Base-by-base conservation (phyloP, 2,797 vertebrate genomes). In the Pogonophryne albipinna region DNA sequence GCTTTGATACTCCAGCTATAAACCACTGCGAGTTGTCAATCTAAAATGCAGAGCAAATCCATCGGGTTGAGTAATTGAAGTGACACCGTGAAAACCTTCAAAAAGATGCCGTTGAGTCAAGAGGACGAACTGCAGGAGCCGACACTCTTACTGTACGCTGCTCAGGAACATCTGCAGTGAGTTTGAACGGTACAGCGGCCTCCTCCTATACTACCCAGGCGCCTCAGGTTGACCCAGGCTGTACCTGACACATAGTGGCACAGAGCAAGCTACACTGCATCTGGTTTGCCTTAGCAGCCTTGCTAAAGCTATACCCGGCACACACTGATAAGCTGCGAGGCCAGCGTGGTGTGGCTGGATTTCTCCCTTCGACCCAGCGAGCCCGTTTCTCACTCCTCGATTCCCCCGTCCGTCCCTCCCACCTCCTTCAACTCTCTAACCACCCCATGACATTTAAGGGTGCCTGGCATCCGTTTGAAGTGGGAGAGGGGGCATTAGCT, bases 381-480 rank as follows among this genome's bases (percentile, higher is more conserved):
- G 81, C 73, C 69, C 20, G 80, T 52, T 76, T 71, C 86, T 86
- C 73, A 71, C 77, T 85, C 77, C 68, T 80, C 75, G 59, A 41
- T 20, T 73, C 56, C 70, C 59, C 17, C 31, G 47, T 56, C 70
- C 58, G 14, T 63, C 72, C 50, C 76, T 73, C 83, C 84, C 80
- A 75, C 79, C 85, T 76, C 75, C 81, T 82, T 89, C 85, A 87
- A 86, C 87, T 91, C 90, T 91, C 86, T 85, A 91, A 86, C 91
- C 90, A 86, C 83, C 83, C 88, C 87, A 85, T 92, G 92, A 94
- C 93, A 93, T 94, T 94, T 94, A 87, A 92, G 91, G 92, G 93
- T 91, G 91, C 92, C 90, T 94, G 92, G 92, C 91, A 94, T 94
- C 87, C 76, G 87, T 95, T 95, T 95, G 93, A 95, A 94, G 94